These are phyloP conservation scores for Heteronetta atricapilla DNA, from an alignment of 2,113 vertebrate species.

Conservation along the genomic window DNA sequence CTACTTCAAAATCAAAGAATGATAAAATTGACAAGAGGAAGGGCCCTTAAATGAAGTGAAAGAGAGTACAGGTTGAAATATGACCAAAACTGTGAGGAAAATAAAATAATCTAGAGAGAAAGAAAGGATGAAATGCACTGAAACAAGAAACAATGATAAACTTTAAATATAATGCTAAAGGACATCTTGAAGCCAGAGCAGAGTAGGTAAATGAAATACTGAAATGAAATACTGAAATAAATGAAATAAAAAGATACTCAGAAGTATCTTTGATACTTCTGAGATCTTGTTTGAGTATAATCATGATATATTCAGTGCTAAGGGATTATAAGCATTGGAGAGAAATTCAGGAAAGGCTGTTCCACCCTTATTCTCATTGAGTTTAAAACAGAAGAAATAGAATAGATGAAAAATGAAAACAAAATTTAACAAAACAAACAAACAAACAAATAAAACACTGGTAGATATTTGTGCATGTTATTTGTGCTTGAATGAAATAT, in stretches of 20 bases:
- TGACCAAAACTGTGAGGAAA: background rate
- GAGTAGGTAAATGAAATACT: background rate
- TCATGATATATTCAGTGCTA: background rate
- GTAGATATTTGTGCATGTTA: background rate
- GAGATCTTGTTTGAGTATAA: background rate
- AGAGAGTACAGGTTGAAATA: background rate
- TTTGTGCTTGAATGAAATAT: background rate
- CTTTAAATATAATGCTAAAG: conserved; percentile 2
- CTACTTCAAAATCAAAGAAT: background rate
- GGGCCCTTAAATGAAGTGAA: background rate
- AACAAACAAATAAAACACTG: background rate
- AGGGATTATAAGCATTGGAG: background rate
- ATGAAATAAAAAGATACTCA: too few species aligned
- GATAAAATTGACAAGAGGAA: background rate
- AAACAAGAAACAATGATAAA: background rate
- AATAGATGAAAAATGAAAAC: background rate
- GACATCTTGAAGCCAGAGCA: background rate
- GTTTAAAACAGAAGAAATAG: background rate
- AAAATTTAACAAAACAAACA: background rate
- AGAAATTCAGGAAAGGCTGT: background rate
- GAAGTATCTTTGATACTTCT: background rate
- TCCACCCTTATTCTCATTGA: background rate
- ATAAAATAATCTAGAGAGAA: background rate
- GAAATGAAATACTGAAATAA: too few species aligned
- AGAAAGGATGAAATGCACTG: background rate